Percentiles rank a stretch among this genome's conserved stretches.
Evolutionary conservation across 2,888 invertebrate genomes (phyloP).

Genomic region (Perizoma flavofasciatum): DNA sequence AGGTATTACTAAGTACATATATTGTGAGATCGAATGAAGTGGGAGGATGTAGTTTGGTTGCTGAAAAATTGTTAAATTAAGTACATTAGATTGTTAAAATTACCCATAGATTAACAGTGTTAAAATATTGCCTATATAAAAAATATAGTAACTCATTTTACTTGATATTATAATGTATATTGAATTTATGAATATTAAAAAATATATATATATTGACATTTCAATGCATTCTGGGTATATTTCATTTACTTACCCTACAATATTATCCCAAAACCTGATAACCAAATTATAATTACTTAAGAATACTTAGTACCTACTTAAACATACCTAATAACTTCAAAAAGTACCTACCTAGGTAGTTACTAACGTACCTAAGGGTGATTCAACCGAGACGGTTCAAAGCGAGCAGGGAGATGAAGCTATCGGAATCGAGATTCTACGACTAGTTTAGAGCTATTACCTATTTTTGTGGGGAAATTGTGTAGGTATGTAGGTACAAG

Average conservation of each 20-base stretch:
- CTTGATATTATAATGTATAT: constrained; percentile 84
- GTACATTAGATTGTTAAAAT: constrained; percentile 80
- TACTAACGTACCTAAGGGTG: too few species aligned
- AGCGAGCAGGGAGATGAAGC: too few species aligned
- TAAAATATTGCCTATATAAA: constrained; percentile 83
- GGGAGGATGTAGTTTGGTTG: constrained; percentile 42
- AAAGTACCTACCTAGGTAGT: too few species aligned
- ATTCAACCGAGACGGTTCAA: too few species aligned
- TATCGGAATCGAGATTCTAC: too few species aligned
- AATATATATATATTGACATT: constrained; percentile 82
- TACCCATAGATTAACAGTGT: constrained; percentile 83
- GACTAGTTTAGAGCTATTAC: too few species aligned
- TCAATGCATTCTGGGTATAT: constrained; percentile 59
- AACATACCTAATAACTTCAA: too few species aligned
- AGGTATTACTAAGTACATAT: constrained; percentile 20
- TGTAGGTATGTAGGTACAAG: neutral
- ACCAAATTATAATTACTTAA: neutral
- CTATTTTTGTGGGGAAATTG: too few species aligned
- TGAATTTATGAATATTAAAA: constrained; percentile 84
- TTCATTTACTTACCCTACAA: neutral
- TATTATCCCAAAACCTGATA: too few species aligned
- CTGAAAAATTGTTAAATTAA: constrained; percentile 72
- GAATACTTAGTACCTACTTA: too few species aligned
- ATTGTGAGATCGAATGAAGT: constrained; percentile 39
- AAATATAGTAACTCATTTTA: constrained; percentile 83